phyloP scores from a whole-genome alignment of 2,797 vertebrate genomes.

The Anas flavirostris region DNA sequence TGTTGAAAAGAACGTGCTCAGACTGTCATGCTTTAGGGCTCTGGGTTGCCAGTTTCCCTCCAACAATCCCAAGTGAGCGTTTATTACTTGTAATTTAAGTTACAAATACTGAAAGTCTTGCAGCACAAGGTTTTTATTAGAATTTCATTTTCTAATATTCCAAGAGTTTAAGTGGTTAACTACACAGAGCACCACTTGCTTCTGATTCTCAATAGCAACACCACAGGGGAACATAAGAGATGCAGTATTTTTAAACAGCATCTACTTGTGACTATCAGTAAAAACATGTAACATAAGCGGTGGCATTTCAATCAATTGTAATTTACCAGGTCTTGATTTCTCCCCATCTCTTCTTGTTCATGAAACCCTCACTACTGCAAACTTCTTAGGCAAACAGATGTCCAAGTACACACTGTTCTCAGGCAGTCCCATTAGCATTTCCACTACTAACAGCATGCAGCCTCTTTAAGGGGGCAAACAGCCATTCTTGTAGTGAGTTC shows the following conservation, averaged over 20 bases:
- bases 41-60: neutral
- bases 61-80: slow-evolving; percentile 25
- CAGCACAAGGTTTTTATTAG: slow-evolving; percentile 41
- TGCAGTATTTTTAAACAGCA: slow-evolving; percentile 57
- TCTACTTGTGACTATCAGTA: slow-evolving; percentile 51
- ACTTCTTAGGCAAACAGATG: neutral
- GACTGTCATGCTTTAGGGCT: slow-evolving; percentile 24
- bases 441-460: neutral
- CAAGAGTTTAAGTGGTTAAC: slow-evolving; percentile 32
- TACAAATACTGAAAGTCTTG: slow-evolving; percentile 48
- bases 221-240: slow-evolving; percentile 36
- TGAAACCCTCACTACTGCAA: neutral
- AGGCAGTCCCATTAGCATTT: slow-evolving; percentile 1
- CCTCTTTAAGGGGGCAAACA: neutral
- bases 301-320: slow-evolving; percentile 3
- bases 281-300: slow-evolving; percentile 4
- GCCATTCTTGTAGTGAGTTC: neutral
- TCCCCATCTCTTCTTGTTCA: neutral
- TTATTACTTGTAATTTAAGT: slow-evolving; percentile 34
- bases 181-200: slow-evolving; percentile 52
- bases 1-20: slow-evolving; percentile 39
- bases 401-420: neutral
- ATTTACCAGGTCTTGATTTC: neutral
- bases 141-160: slow-evolving; percentile 37
- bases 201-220: slow-evolving; percentile 46